These are phyloP conservation scores for Octomys mimax DNA, from an alignment of 2,797 vertebrate genomes.

Conservation along the genomic window DNA sequence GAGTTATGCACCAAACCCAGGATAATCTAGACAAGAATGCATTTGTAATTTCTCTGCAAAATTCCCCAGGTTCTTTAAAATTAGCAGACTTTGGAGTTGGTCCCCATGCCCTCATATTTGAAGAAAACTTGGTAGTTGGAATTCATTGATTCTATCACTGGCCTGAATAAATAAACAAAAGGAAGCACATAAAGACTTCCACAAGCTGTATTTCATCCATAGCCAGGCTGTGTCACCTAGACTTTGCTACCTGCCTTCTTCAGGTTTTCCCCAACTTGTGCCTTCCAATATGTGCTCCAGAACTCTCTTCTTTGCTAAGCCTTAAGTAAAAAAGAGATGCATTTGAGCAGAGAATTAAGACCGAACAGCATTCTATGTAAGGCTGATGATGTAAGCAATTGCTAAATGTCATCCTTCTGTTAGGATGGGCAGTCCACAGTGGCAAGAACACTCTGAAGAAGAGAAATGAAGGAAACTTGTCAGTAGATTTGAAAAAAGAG, in stretches of 20 bases:
- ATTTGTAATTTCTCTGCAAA: constrained; percentile 29
- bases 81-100: not conserved
- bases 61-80: constrained; percentile 26
- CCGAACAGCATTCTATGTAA: not conserved
- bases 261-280: not conserved
- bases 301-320: not conserved
- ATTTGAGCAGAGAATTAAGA: constrained; percentile 33
- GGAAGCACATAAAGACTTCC: not conserved
- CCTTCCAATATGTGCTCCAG: not conserved
- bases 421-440: not conserved
- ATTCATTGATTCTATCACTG: constrained; percentile 12
- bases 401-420: not conserved
- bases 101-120: not conserved
- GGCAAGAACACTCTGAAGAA: constrained; percentile 29
- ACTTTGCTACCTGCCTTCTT: constrained; percentile 26
- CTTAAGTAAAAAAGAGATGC: constrained; percentile 16
- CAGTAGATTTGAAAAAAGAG: constrained; percentile 16
- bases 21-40: not conserved
- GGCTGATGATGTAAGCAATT: constrained; percentile 24
- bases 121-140: constrained; percentile 31
- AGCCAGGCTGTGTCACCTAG: not conserved
- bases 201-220: not conserved
- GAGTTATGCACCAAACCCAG: not conserved
- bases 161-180: not conserved
- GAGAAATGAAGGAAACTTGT: constrained; percentile 17